Base-by-base conservation (phyloP, 2,113 vertebrate species). In the Dicerorhinus sumatrensis region DNA sequence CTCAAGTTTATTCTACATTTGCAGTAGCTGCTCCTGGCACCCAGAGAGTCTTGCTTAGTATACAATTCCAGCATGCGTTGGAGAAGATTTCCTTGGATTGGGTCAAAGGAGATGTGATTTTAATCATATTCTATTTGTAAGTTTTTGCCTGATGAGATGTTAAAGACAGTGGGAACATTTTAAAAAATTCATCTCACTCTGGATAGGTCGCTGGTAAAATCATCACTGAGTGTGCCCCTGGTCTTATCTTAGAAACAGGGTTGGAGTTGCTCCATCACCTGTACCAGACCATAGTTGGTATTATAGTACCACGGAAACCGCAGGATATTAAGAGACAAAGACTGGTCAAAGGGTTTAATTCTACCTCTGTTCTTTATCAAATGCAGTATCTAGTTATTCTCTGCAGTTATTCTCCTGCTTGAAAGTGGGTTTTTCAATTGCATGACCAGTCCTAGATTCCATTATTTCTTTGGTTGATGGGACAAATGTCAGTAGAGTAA, bases 1-100 rank as follows among this genome's bases (percentile, higher is more conserved):
- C 96, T 96, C 85, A 96, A 96, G 93, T 98, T 98, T 96, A 98
- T 98, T 98, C 98, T 98, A 63, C 92, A 97, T 97, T 98, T 98
- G 89, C 92, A 94, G 8, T 48, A 94, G 69, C 96, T 97, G 94
- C 82, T 86, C 54, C 58, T 69, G 89, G 94, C 93, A 92, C 58
- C 31, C 58, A 72, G 80, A 94, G n/a, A 56, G 54, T 62, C 31
- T 94, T 36, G 31, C 51, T 77, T 6, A 29, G 31, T 73, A 39
- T 90, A 80, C 69, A 80, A 79, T 54, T 89, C 73, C 60, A 91
- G 46, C 33, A n/a, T 3, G 73, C 69, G 70, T 89, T n/a, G 18
- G 20, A n/a, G 54, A 93, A 90, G 29, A 20, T 81, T 93, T 23
- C 0, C 70, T 27, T 85, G 82, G 90, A 97, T 36, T 63, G 67